A percentile compares a stretch with the other conserved stretches of the same genome.
These are phyloP conservation scores for Bombus terrestris DNA, from an alignment of 1,140 invertebrate species.

Conservation along the genomic window DNA sequence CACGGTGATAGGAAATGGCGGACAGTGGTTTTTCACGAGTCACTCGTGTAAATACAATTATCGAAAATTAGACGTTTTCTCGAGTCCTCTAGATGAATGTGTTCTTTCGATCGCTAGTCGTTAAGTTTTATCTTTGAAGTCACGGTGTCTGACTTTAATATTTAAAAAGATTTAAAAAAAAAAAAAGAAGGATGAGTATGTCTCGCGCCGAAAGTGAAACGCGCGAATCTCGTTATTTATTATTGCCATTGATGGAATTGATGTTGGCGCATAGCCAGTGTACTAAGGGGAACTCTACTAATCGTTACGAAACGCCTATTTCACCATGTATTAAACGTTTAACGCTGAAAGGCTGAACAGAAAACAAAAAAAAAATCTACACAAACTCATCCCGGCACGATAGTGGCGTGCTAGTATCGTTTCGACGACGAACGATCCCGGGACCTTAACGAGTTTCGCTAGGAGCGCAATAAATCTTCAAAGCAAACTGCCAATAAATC, in stretches of 20 bases:
- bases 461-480: constrained; percentile 48
- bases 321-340: constrained; percentile 58
- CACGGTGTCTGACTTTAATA: constrained; percentile 46
- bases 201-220: neutral
- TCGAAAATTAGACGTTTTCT: constrained; percentile 51
- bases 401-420: neutral
- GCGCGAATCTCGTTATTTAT: constrained; percentile 67
- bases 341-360: constrained; percentile 35
- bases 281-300: constrained; percentile 56
- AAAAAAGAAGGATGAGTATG: neutral
- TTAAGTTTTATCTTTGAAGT: constrained; percentile 58
- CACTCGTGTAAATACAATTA: constrained; percentile 50
- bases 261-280: constrained; percentile 71
- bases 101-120: constrained; percentile 57
- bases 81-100: constrained; percentile 60
- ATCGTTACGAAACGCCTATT: constrained; percentile 49
- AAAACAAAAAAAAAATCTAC: neutral
- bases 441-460: neutral
- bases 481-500: constrained; percentile 54
- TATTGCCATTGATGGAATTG: constrained; percentile 80
- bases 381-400: neutral
- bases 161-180: constrained; percentile 34
- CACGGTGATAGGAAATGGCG: constrained; percentile 29
- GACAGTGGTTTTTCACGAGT: neutral
- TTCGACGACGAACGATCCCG: constrained; percentile 7